A percentile compares a stretch with the other conserved stretches of the same genome.
Conservation (phyloP, 2,797 vertebrate species). For the Antrozous pallidus region DNA sequence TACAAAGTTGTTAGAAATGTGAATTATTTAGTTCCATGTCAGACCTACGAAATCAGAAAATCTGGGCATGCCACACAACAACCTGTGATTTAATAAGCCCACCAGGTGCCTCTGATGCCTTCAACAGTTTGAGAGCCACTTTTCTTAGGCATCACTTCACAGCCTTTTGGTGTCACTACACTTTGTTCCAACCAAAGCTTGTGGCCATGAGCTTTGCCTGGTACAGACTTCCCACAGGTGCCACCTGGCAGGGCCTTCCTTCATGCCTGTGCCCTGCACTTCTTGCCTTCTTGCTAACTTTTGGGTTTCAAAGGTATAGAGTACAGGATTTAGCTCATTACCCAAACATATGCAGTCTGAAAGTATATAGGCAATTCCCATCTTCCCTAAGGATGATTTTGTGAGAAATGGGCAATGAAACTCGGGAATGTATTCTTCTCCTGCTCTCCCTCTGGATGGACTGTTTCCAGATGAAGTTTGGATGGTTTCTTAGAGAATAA, state of each 20-base stretch:
- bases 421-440: neutral
- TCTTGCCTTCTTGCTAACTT: neutral
- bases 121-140: neutral
- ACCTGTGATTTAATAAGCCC: neutral
- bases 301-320: neutral
- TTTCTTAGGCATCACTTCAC: neutral
- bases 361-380: neutral
- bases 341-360: accelerated
- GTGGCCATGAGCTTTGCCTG: neutral
- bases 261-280: neutral
- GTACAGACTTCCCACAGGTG: neutral
- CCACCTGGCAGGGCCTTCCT: too few relatives aligned
- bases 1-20: neutral
- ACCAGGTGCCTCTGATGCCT: neutral
- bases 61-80: neutral
- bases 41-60: neutral
- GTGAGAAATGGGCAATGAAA: neutral
- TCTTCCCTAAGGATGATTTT: neutral
- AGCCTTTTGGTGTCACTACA: accelerated
- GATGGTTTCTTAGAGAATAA: neutral
- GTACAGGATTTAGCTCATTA: neutral
- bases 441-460: neutral
- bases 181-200: neutral
- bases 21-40: neutral
- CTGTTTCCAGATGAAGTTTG: neutral